Evolutionary conservation across 2,888 invertebrate genomes (phyloP).

Genomic region (Phorcus lineatus): DNA sequence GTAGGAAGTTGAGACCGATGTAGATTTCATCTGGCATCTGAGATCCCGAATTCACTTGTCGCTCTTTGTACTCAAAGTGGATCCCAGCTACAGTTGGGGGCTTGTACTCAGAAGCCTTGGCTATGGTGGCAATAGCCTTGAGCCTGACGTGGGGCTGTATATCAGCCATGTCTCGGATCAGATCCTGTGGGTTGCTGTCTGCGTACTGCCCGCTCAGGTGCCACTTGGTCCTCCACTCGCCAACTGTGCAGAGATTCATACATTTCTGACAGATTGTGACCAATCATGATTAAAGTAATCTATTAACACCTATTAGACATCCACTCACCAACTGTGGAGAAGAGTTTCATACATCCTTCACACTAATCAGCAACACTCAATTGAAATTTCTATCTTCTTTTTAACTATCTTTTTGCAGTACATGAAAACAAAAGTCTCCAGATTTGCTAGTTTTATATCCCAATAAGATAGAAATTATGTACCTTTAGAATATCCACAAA

Average conservation of each 20-base stretch:
- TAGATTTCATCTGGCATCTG: slow-evolving; percentile 70
- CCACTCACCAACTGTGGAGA: too few species aligned
- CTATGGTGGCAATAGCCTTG: slow-evolving; percentile 72
- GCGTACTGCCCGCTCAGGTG: slow-evolving; percentile 71
- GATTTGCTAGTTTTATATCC: too few species aligned
- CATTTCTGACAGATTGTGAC: background rate
- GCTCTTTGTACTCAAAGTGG: slow-evolving; percentile 42
- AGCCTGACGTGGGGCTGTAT: slow-evolving; percentile 73
- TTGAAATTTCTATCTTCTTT: too few species aligned
- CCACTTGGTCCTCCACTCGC: slow-evolving; percentile 74
- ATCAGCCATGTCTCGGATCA: slow-evolving; percentile 75
- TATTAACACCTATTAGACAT: too few species aligned
- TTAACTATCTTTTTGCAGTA: too few species aligned
- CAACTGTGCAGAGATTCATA: slow-evolving; percentile 54
- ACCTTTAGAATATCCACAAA: too few species aligned
- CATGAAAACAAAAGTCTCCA: too few species aligned
- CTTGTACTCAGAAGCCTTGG: slow-evolving; percentile 70
- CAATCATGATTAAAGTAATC: background rate
- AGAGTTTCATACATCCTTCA: too few species aligned
- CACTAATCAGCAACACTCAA: too few species aligned
- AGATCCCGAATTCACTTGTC: slow-evolving; percentile 23
- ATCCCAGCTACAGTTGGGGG: slow-evolving; percentile 61
- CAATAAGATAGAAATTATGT: too few species aligned
- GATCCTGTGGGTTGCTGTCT: slow-evolving; percentile 72
- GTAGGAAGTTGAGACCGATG: slow-evolving; percentile 70